phyloP scores from a whole-genome alignment of 2,888 invertebrate genomes.

The Coleophora deauratella region DNA sequence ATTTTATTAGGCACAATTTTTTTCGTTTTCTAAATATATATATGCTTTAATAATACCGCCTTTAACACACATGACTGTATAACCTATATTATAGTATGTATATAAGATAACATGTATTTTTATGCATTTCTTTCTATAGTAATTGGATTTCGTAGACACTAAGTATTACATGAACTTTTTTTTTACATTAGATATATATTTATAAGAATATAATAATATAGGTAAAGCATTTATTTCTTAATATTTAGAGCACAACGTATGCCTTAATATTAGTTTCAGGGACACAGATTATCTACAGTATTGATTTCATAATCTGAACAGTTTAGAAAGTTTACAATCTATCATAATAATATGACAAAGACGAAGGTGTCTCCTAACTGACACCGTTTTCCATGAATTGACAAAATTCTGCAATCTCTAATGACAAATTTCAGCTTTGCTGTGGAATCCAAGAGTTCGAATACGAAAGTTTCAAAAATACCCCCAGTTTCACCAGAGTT shows the following conservation, averaged over 20 bases:
- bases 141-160: conserved; percentile 67
- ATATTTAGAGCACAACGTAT: conserved; percentile 63
- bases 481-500: no score
- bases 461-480: no score
- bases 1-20: conserved; percentile 68
- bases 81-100: conserved; percentile 39
- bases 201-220: conserved; percentile 72
- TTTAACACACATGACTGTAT: conserved; percentile 58
- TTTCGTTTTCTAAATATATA: conserved; percentile 11
- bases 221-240: conserved; percentile 71
- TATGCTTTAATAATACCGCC: conserved; percentile 35
- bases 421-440: conserved; percentile 39
- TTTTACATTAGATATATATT: conserved; percentile 72
- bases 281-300: conserved; percentile 63
- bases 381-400: conserved; percentile 67
- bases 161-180: conserved; percentile 59
- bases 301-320: conserved; percentile 44
- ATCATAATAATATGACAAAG: conserved; percentile 51
- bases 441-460: conserved; percentile 35
- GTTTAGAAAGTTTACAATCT: conserved; percentile 44
- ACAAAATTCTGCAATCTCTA: conserved; percentile 57
- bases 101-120: conserved; percentile 46
- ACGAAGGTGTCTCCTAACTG: conserved; percentile 52
- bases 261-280: conserved; percentile 47
- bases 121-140: conserved; percentile 50